These are phyloP conservation scores for Dendrophyllia cribrosa DNA, from an alignment of 64 coral and sea anemone genomes.

Conservation along the genomic window DNA sequence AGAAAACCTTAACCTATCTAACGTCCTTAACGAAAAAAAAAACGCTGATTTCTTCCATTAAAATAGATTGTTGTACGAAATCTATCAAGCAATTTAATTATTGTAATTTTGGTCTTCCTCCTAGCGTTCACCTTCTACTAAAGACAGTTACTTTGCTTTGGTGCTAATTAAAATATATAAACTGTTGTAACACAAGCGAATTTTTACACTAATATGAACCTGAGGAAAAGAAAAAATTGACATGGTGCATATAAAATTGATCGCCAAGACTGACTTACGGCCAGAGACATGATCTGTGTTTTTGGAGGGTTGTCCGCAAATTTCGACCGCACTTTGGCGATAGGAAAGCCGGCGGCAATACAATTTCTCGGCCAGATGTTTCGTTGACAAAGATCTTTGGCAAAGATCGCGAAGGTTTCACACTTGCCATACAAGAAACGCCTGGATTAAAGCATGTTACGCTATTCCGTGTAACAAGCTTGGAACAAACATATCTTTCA, in stretches of 20 bases:
- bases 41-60: too few species aligned
- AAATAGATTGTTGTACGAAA: too few species aligned
- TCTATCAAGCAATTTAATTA: too few species aligned
- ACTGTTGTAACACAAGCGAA: too few species aligned
- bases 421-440: not conserved
- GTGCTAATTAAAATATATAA: too few species aligned
- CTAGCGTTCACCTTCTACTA: too few species aligned
- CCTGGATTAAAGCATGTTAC: not conserved
- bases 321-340: conserved; percentile 19
- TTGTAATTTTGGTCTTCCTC: too few species aligned
- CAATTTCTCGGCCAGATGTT: not conserved
- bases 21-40: too few species aligned
- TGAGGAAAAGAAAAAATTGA: too few species aligned
- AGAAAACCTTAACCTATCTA: too few species aligned
- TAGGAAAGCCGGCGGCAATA: not conserved
- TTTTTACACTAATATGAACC: too few species aligned
- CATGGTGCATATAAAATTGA: not conserved
- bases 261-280: conserved; percentile 33
- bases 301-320: conserved; percentile 28
- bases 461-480: not conserved
- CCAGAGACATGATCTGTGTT: conserved; percentile 55
- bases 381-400: conserved; percentile 31
- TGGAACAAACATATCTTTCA: not conserved
- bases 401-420: not conserved
- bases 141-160: too few species aligned